These are phyloP conservation scores for Popillia japonica DNA, from an alignment of 1,140 invertebrate species.

Conservation along the genomic window DNA sequence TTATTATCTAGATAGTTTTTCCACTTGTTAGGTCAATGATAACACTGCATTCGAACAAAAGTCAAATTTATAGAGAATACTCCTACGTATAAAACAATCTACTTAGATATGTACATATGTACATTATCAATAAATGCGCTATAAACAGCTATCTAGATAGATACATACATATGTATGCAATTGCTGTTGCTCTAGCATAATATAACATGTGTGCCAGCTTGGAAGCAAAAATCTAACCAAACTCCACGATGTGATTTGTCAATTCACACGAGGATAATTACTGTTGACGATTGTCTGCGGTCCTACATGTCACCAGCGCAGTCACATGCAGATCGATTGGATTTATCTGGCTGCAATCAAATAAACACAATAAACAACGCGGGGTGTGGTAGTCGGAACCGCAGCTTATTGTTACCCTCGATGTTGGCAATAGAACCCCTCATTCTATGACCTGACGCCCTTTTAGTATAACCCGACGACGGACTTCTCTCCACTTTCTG, in stretches of 20 bases:
- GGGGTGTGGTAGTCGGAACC: constrained; percentile 18
- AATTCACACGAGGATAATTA: constrained; percentile 39
- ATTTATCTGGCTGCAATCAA: constrained; percentile 38
- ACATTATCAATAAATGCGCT: too few species aligned
- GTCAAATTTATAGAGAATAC: too few species aligned
- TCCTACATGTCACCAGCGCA: constrained; percentile 29
- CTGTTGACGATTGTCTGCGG: constrained; percentile 24
- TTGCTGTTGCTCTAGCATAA: too few species aligned
- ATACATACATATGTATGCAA: too few species aligned
- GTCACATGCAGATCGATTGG: constrained; percentile 32
- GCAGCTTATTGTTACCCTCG: constrained; percentile 27
- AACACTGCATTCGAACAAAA: too few species aligned
- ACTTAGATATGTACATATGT: too few species aligned
- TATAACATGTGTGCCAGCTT: neutral
- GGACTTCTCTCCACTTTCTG: constrained; percentile 21
- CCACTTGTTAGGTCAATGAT: too few species aligned
- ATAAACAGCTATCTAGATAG: too few species aligned
- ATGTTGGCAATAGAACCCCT: constrained; percentile 2
- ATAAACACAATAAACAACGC: constrained; percentile 40
- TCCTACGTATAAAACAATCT: too few species aligned
- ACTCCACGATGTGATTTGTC: constrained; percentile 9
- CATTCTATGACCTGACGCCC: constrained; percentile 36
- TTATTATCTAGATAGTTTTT: too few species aligned
- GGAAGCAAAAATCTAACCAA: neutral
- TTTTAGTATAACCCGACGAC: neutral